Evolutionary conservation across 2,113 vertebrate species (phyloP), one percentile per base, ranked within the genome.

Genomic region (Eurystomus gularis): DNA sequence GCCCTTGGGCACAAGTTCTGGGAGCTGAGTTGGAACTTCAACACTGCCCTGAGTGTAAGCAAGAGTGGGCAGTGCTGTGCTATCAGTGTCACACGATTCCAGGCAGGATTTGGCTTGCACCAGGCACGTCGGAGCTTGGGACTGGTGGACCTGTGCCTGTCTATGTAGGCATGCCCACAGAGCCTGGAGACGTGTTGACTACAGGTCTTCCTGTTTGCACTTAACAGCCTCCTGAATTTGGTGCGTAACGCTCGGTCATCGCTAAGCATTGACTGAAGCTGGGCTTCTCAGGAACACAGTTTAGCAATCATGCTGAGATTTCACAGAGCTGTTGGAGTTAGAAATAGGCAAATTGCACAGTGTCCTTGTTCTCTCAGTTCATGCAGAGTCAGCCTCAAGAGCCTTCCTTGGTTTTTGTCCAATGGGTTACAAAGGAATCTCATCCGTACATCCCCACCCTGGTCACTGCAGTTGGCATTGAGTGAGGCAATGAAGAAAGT

Each of bases 41-140:
- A 6, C 16, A 5, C 16, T 18, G 20, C 17, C n/a, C n/a, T 0
- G 6, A 25, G n/a, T 0, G 2, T 2, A 4, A 51, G 44, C 14
- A 40, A 3, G 58, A 19, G 69, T 2, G 0, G 35, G 15, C 17
- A 2, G 33, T 1, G 20, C 61, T 39, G 35, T 6, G 0, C 35
- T 40, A 12, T 19, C 42, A 17, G 8, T 69, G 66, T 33, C 28
- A 4, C 3, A 0, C 9, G 1, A 29, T 60, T 35, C 62, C 71
- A 48, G 35, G 20, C 1, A 1, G 37, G 33, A 71, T 35, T 68
- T 31, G 66, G 15, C 48, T 90, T 58, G 37, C 1, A 8, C 29
- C 29, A 52, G 26, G 35, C 44, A 40, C 44, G 20, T 33, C 6
- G 1, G 81, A 54, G 61, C 29, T 28, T 57, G 77, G 54, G 28